Conservation (phyloP, 2,888 invertebrate genomes). For the Dinocampus coccinellae region DNA sequence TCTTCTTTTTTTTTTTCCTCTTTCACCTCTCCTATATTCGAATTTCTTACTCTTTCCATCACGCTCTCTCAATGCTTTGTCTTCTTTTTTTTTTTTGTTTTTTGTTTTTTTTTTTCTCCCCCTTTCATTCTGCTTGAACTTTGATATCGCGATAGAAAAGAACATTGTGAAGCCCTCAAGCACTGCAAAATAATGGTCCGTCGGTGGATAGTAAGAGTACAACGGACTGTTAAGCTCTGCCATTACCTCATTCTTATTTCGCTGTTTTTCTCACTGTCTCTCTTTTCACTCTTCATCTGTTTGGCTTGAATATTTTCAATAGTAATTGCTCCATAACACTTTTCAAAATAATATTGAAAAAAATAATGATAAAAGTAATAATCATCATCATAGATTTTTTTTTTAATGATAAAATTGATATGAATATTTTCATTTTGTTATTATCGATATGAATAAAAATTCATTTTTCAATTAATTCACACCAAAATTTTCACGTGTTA, state of each 20-base stretch:
- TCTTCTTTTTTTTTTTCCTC: too few species aligned
- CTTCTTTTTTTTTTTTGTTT: not conserved
- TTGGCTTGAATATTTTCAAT: not conserved
- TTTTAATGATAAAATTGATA: too few species aligned
- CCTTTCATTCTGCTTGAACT: not conserved
- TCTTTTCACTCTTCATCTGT: not conserved
- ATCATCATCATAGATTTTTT: too few species aligned
- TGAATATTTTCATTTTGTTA: too few species aligned
- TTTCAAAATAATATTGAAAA: not conserved
- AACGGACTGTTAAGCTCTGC: conserved; percentile 4
- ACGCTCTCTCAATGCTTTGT: too few species aligned
- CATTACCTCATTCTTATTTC: not conserved
- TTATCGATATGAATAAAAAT: too few species aligned
- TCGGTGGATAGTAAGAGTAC: conserved; percentile 4
- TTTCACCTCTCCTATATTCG: too few species aligned
- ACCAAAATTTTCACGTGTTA: too few species aligned
- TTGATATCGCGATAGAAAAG: not conserved
- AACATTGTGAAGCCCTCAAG: not conserved
- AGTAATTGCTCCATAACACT: not conserved
- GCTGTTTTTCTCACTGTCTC: not conserved
- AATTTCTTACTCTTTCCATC: too few species aligned
- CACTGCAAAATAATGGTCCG: conserved; percentile 2
- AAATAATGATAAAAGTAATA: too few species aligned
- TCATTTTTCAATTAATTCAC: too few species aligned
- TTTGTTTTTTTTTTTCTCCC: not conserved